Percentiles rank a stretch among this genome's conserved stretches.
phyloP scores from a whole-genome alignment of 2,888 invertebrate species.

The Tipula lateralis region DNA sequence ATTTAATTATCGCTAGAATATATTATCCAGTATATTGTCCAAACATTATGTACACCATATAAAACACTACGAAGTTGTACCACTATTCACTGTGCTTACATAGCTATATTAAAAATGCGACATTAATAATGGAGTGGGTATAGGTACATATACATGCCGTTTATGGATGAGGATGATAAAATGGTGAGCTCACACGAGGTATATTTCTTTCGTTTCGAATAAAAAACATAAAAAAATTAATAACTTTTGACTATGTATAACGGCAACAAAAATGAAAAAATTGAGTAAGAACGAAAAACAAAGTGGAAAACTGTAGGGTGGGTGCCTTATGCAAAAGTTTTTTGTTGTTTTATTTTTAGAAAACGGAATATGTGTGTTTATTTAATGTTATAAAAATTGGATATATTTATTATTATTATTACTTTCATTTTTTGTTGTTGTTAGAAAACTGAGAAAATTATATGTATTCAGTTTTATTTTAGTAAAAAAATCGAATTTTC shows the following conservation, averaged over 20 bases:
- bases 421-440: not conserved
- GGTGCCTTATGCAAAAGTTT: not conserved
- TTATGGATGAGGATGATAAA: not conserved
- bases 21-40: not conserved
- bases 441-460: not conserved
- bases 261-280: not conserved
- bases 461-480: constrained; percentile 2
- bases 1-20: not conserved
- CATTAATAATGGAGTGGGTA: not conserved
- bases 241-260: constrained; percentile 4
- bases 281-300: not conserved
- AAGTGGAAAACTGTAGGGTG: not conserved
- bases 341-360: not conserved
- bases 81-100: not conserved
- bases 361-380: not conserved
- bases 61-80: not conserved
- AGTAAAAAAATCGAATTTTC: not conserved
- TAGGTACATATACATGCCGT: not conserved
- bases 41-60: not conserved
- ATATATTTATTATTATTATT: constrained; percentile 19
- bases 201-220: not conserved
- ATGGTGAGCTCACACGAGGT: not conserved
- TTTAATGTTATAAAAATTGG: not conserved
- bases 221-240: not conserved
- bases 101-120: not conserved